Conservation (phyloP, 1,140 invertebrate genomes). For the Penaeus vannamei region DNA sequence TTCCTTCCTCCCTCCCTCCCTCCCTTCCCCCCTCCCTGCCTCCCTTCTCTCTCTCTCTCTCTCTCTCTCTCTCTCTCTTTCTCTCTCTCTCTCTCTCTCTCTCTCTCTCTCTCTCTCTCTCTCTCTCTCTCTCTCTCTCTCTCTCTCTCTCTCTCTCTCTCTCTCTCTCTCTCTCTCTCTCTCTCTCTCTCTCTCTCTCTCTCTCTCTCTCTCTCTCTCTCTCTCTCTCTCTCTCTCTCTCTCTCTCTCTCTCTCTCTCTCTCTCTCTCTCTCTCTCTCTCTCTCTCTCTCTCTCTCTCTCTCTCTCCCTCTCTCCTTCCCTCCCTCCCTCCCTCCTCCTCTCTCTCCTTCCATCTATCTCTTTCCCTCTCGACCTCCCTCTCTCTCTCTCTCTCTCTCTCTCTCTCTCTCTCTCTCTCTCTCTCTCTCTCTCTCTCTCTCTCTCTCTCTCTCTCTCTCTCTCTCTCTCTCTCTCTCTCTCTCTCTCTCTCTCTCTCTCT, state of each 20-base stretch:
- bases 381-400: background rate
- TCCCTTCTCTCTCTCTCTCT: background rate
- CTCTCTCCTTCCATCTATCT: constrained; percentile 4
- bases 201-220: constrained; percentile 6
- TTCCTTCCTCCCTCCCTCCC: background rate
- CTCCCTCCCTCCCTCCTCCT: background rate
- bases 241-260: constrained; percentile 3
- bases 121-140: constrained; percentile 5
- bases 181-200: constrained; percentile 1
- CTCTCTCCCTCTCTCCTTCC: background rate
- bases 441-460: constrained; percentile 3
- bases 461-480: constrained; percentile 6
- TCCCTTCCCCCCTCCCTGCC: too few relatives aligned
- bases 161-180: constrained; percentile 8
- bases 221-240: constrained; percentile 13
- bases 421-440: constrained; percentile 18
- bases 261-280: constrained; percentile 5
- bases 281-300: constrained; percentile 12
- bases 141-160: constrained; percentile 12
- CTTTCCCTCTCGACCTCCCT: too few relatives aligned
- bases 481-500: constrained; percentile 6
- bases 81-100: constrained; percentile 13
- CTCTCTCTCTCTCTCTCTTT: constrained; percentile 8
- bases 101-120: constrained; percentile 3
- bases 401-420: constrained; percentile 5